phyloP scores from a whole-genome alignment of 2,888 invertebrate species.

The Phragmatobia fuliginosa region DNA sequence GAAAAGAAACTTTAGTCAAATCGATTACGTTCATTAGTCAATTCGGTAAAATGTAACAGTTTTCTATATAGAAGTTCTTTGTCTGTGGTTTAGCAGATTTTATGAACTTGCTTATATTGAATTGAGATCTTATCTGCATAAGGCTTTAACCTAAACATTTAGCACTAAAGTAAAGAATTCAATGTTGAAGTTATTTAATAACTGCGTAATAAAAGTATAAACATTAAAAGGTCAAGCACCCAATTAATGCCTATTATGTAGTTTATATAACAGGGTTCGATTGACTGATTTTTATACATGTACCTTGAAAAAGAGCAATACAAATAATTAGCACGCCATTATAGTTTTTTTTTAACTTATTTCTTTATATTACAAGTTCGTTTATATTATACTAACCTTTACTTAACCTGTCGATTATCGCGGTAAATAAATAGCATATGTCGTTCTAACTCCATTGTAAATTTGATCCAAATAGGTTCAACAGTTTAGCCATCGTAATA shows the following conservation, averaged over 20 bases:
- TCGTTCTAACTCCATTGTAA: too few relatives aligned
- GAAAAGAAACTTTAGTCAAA: not conserved
- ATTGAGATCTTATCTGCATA: not conserved
- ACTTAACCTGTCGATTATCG: too few relatives aligned
- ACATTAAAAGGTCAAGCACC: not conserved
- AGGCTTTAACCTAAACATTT: not conserved
- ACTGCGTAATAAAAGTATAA: conserved; percentile 4
- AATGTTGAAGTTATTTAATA: not conserved
- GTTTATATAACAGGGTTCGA: not conserved
- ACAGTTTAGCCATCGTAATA: too few relatives aligned
- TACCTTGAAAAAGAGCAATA: not conserved
- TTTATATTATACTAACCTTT: too few relatives aligned
- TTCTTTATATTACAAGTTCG: not conserved
- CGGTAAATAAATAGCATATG: too few relatives aligned
- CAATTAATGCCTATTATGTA: not conserved
- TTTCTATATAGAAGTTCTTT: not conserved
- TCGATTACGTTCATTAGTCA: not conserved
- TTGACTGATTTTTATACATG: not conserved
- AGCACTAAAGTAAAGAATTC: not conserved
- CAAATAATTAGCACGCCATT: not conserved
- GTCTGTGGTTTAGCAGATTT: not conserved
- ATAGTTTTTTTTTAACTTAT: not conserved
- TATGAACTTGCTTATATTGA: not conserved
- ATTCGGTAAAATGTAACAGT: not conserved
- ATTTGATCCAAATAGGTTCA: too few relatives aligned